These are phyloP conservation scores for Acanthosoma haemorrhoidale DNA, from an alignment of 2,888 invertebrate species.

Conservation along the genomic window DNA sequence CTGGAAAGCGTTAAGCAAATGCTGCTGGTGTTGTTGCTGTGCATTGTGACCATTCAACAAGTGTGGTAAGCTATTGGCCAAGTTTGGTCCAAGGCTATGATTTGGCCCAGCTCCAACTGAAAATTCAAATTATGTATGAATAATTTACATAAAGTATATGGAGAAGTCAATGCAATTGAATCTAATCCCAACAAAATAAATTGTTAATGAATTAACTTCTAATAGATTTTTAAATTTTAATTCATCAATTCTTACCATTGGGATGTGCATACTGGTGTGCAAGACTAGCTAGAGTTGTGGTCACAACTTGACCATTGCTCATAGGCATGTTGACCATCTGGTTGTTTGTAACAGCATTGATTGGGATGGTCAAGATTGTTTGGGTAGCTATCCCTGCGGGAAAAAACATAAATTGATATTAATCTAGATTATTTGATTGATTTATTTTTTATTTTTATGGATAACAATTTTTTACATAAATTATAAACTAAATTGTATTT, in stretches of 20 bases:
- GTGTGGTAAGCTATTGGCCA: conserved; percentile 37
- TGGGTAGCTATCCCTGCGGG: conserved; percentile 83
- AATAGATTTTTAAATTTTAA: background rate
- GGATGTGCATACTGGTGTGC: conserved; percentile 36
- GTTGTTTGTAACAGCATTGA: conserved; percentile 75
- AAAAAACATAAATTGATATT: conserved; percentile 30
- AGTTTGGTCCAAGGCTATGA: conserved; percentile 34
- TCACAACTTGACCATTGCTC: conserved; percentile 79
- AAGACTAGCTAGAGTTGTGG: conserved; percentile 73
- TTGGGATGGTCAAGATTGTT: conserved; percentile 91
- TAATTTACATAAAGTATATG: background rate
- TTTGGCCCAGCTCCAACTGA: conserved; percentile 37
- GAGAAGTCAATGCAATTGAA: too few species aligned
- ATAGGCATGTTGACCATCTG: conserved; percentile 74
- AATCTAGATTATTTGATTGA: too few species aligned
- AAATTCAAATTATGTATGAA: conserved; percentile 18
- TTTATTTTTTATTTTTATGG: too few species aligned
- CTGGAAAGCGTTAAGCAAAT: conserved; percentile 57
- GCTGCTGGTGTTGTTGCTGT: conserved; percentile 52
- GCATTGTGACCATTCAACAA: conserved; percentile 38
- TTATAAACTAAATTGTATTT: too few species aligned
- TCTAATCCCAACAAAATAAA: too few species aligned
- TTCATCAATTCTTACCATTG: background rate
- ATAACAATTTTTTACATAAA: too few species aligned
- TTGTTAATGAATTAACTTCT: too few species aligned